Base-by-base conservation (phyloP, 2,888 invertebrate species). In the Eupithecia dodoneata region DNA sequence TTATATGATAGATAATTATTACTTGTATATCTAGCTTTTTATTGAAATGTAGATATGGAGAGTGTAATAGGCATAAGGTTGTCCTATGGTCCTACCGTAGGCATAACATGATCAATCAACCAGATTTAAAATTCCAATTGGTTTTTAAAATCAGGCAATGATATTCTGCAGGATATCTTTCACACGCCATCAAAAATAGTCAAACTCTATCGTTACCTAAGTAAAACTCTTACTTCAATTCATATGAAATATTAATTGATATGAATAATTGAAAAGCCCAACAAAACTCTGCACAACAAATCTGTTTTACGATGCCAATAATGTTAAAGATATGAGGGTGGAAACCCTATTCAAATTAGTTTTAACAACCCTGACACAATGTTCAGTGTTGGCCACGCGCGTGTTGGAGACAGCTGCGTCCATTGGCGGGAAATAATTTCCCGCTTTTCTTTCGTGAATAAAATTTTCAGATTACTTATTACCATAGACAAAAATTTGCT, bases 381-480 rank as follows among this genome's bases (percentile, higher is more conserved):
- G 83, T 78, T 91, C 90, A 94, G 94, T 94, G 84, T 78, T 84
- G 85, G 87, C 87, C 86, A 79, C 86, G 91, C 90, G 87, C 88
- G 87, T 89, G 88, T 76, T 78, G 79, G 79, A 82, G 85, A 81
- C 85, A 87, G 87, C 82, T 88, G 92, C 83, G 89, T 88, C 89
- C 89, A 87, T 84, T 82, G 71, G 76, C 15, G 67, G 41, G 13
- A 84, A 84, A 82, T 79, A 66, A 82, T 84, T 90, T 90, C 88
- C 90, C 92, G 91, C 91, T 84, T 81, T 88, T 87, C 82, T 79
- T 77, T 77, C 74, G 76, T 67, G 72, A 69, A 67, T 13, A 66
- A 70, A 41, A 59, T 55, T n/a, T 18, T 66, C 41, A 15, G 7
- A 18, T 59, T 9, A 30, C 18, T 0, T 12, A 12, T 63, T 63